Base-by-base conservation (phyloP, 2,888 invertebrate species). In the Diabrotica balteata region DNA sequence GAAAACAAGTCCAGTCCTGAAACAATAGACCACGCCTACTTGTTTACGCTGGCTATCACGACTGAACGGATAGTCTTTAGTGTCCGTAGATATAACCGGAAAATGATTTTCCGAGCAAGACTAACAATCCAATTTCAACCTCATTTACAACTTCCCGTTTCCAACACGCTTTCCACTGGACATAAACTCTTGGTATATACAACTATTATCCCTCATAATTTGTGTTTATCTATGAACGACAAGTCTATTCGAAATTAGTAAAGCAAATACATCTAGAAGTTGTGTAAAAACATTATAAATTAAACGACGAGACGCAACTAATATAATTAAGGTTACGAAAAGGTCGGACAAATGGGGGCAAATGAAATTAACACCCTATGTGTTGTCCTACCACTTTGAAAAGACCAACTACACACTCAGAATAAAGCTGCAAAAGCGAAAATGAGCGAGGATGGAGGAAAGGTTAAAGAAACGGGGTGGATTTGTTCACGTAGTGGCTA, bases 351-450 rank as follows among this genome's bases (percentile, higher is more conserved):
- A 82, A 81, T 77, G 80, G 80, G 80, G 77, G 79, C 79, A 84
- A 84, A 84, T 83, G 79, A 80, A 84, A 84, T 84, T 84, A 84
- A 80, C 83, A 83, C 81, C 81, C 82, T 78, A 82, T 81, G 81
- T 80, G 81, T 82, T 81, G 79, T 80, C 77, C 77, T 76, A 76
- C 75, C 80, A 80, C 78, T 80, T 79, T 74, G 55, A 57, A 75
- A 72, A 75, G 73, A 72, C 66, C 67, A 73, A 59, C 64, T 65
- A 65, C 32, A 62, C 64, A 54, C 9, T 58, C 32, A 22, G 52
- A 64, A 64, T 60, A 9, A 50, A 55, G 58, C 61, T 57, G 63
- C 43, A 43, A 51, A 62, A 62, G 49, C 11, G 51, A 11, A 53
- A 47, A 59, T 42, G n/a, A 58, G 11, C 47, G 45, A 59, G 44